These are phyloP conservation scores for Penaeus monodon DNA, from an alignment of 2,888 invertebrate species.

Conservation along the genomic window DNA sequence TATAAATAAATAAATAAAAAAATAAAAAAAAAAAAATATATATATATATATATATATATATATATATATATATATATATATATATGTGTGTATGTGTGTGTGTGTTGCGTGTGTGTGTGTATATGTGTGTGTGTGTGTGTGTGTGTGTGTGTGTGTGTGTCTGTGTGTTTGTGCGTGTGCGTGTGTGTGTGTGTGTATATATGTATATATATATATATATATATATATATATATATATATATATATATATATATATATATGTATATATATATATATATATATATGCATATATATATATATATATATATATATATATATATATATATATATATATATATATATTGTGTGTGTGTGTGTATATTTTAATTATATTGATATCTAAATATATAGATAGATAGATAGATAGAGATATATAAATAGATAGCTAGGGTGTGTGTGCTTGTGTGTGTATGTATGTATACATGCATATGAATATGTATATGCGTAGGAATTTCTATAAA, in stretches of 20 bases:
- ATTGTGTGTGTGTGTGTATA: constrained; percentile 44
- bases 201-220: neutral
- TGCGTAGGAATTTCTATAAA: too few species aligned
- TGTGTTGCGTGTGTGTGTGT: constrained; percentile 5
- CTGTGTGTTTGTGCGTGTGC: constrained; percentile 17
- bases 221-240: constrained; percentile 18
- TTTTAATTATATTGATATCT: neutral
- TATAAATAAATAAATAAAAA: too few species aligned
- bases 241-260: constrained; percentile 41
- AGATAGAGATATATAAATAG: too few species aligned
- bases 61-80: neutral
- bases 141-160: constrained; percentile 20
- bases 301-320: constrained; percentile 38
- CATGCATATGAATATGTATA: too few species aligned
- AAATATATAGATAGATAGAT: too few species aligned
- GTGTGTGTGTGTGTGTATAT: neutral
- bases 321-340: constrained; percentile 41
- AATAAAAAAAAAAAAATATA: too few species aligned
- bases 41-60: neutral
- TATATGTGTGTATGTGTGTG: too few species aligned
- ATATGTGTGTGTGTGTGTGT: constrained; percentile 16
- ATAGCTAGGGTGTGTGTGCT: too few species aligned
- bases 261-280: constrained; percentile 47
- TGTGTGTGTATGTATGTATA: too few species aligned
- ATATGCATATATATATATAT: constrained; percentile 37